These are phyloP conservation scores for Bombus superbus DNA, from an alignment of 1,140 invertebrate species.

Conservation along the genomic window DNA sequence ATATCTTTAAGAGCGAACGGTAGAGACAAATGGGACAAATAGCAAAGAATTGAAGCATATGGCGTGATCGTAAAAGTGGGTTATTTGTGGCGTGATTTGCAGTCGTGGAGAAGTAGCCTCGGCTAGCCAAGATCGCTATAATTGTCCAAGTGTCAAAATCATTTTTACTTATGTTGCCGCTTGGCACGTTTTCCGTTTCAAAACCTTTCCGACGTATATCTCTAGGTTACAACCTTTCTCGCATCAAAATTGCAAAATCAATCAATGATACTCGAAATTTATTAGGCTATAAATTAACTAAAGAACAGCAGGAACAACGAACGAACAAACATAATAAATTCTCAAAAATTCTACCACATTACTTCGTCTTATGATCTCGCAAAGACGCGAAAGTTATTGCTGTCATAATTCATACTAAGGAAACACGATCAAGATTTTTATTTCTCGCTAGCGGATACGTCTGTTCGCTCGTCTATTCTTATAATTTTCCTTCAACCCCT, in stretches of 20 bases:
- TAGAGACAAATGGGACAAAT: background rate
- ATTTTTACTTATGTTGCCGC: background rate
- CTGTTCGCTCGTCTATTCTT: background rate
- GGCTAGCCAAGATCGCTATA: background rate
- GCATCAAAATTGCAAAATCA: background rate
- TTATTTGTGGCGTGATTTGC: constrained; percentile 23
- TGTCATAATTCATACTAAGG: background rate
- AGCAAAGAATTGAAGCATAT: constrained; percentile 6
- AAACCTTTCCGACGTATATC: background rate
- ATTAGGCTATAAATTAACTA: background rate
- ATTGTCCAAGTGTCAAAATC: constrained; percentile 22
- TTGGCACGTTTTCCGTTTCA: background rate
- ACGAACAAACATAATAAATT: background rate
- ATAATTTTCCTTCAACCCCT: background rate
- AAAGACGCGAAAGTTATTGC: background rate
- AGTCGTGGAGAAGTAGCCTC: constrained; percentile 2
- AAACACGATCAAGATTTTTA: background rate
- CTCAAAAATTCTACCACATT: too few relatives aligned
- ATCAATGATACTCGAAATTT: background rate
- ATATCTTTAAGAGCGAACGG: background rate
- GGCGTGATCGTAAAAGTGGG: constrained; percentile 18
- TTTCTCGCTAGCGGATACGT: background rate
- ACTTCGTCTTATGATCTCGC: background rate
- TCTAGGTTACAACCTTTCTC: background rate
- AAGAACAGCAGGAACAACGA: background rate